Conservation (phyloP, 2,113 vertebrate species). For the Ornithorhynchus anatinus region DNA sequence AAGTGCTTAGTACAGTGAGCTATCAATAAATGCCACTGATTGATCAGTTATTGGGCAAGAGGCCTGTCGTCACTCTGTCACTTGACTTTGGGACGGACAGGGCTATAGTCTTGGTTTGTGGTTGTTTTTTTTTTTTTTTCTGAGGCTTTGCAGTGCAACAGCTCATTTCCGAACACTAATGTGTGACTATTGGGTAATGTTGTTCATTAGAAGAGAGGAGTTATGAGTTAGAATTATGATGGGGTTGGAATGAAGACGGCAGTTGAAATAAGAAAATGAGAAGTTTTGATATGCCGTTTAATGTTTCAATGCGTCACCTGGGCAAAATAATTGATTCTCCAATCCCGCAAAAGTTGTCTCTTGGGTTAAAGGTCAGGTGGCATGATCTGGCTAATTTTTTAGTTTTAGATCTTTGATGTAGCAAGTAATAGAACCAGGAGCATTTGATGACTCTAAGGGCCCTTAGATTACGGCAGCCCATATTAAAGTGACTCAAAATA, state of each 20-base stretch:
- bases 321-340: conserved; percentile 11
- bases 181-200: neutral
- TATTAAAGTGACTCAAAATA: rapidly evolving
- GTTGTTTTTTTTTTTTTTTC: too few relatives aligned
- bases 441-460: neutral
- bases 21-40: neutral
- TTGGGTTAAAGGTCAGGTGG: conserved; percentile 15
- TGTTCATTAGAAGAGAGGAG: conserved; percentile 36
- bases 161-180: neutral
- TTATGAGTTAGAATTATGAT: conserved; percentile 1
- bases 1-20: too few relatives aligned
- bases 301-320: conserved; percentile 2
- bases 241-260: neutral
- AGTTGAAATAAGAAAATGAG: neutral
- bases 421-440: neutral
- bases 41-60: neutral
- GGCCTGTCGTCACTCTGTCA: neutral
- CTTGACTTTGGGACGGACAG: rapidly evolving
- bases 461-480: neutral
- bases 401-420: conserved; percentile 27
- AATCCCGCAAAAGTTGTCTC: conserved; percentile 11
- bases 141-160: neutral
- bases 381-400: neutral
- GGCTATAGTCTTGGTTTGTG: too few relatives aligned
- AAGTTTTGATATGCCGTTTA: neutral